These are phyloP conservation scores for Pogonophryne albipinna DNA, from an alignment of 2,797 vertebrate species.

Conservation along the genomic window DNA sequence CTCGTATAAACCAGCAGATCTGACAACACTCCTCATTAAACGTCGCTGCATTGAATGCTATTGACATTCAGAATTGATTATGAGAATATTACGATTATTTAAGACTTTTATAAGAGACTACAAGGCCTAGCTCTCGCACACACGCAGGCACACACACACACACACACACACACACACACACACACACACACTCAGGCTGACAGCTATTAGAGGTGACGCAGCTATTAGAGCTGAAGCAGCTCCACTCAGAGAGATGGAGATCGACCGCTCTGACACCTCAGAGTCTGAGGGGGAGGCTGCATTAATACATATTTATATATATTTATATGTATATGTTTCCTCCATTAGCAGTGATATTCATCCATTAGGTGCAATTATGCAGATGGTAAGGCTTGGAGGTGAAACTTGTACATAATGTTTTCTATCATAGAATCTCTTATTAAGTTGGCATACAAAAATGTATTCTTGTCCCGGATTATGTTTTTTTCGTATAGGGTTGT, in stretches of 20 bases:
- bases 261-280: slow-evolving; percentile 51
- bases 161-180: not conserved
- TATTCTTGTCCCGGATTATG: too few relatives aligned
- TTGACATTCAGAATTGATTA: too few relatives aligned
- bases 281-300: slow-evolving; percentile 50
- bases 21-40: too few relatives aligned
- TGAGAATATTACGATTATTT: too few relatives aligned
- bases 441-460: too few relatives aligned
- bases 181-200: slow-evolving; percentile 46
- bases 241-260: slow-evolving; percentile 34
- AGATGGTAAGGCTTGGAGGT: not conserved
- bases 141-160: slow-evolving; percentile 1
- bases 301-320: slow-evolving; percentile 22
- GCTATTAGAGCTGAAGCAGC: slow-evolving; percentile 46
- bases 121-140: too few relatives aligned
- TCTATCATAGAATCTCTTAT: too few relatives aligned
- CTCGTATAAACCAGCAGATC: too few relatives aligned
- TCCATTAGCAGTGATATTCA: slow-evolving; percentile 43
- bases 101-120: too few relatives aligned
- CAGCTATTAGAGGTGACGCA: slow-evolving; percentile 56
- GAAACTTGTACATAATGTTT: slow-evolving; percentile 8
- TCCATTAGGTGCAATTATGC: slow-evolving; percentile 29
- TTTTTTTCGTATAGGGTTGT: too few relatives aligned
- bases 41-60: too few relatives aligned
- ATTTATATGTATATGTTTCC: slow-evolving; percentile 8